Conservation (phyloP, 2,797 vertebrate genomes). For the Crocodylus rhombifer region DNA sequence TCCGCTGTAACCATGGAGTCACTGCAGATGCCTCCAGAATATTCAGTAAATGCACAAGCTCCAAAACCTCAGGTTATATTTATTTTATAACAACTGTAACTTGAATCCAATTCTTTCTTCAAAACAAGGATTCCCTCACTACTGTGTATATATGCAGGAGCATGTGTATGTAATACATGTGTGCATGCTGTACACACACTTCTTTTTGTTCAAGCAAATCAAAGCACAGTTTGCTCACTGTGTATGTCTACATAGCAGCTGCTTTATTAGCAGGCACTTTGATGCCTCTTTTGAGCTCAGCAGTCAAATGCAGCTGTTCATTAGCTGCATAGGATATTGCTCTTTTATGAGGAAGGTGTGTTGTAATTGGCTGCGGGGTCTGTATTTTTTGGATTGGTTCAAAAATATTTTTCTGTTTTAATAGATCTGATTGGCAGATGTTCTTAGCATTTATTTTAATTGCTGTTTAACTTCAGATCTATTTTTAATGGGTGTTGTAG, state of each 20-base stretch:
- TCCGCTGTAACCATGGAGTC: rapidly evolving
- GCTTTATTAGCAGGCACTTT: rapidly evolving
- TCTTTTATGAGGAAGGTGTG: constrained; percentile 30
- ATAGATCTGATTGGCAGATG: constrained; percentile 45
- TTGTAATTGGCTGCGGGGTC: constrained; percentile 24
- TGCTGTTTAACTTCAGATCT: constrained; percentile 46
- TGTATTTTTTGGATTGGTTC: constrained; percentile 65
- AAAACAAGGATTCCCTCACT: not conserved
- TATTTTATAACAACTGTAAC: not conserved
- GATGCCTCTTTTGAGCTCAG: constrained; percentile 11
- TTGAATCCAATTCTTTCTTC: not conserved
- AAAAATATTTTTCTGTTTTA: constrained; percentile 60
- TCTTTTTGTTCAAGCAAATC: not conserved
- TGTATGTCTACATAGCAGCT: not conserved
- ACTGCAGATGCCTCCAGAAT: not conserved
- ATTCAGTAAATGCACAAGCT: not conserved
- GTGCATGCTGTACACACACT: rapidly evolving
- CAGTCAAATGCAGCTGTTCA: constrained; percentile 38
- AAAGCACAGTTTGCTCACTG: not conserved
- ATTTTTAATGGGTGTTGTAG: not conserved
- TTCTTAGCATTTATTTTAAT: constrained; percentile 38
- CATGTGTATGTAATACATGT: rapidly evolving
- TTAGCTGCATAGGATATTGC: not conserved
- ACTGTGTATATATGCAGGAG: rapidly evolving
- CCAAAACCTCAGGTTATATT: not conserved